Evolutionary conservation across 2,888 invertebrate genomes (phyloP).

Genomic region (Nysson spinosus): DNA sequence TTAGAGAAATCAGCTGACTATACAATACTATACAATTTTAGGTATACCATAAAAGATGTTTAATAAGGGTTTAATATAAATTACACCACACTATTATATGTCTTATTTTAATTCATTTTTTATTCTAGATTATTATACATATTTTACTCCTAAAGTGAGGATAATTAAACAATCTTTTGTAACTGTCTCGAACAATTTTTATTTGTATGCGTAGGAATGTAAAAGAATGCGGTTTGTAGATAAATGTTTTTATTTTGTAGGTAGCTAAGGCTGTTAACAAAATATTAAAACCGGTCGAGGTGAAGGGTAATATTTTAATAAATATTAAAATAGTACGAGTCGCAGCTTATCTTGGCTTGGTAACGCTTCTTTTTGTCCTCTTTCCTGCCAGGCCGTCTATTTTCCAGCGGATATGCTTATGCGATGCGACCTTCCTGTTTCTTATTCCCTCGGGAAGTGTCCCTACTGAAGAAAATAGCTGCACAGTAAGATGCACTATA

Average conservation of each 20-base stretch:
- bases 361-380: constrained; percentile 23
- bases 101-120: too few relatives aligned
- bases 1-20: too few relatives aligned
- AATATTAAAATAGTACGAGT: constrained; percentile 20
- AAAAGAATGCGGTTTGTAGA: too few relatives aligned
- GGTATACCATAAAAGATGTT: too few relatives aligned
- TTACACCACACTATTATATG: too few relatives aligned
- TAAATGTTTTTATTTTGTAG: constrained; percentile 6
- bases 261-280: not conserved
- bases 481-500: constrained; percentile 13
- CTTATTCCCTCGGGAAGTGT: constrained; percentile 30
- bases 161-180: too few relatives aligned
- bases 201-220: too few relatives aligned
- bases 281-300: not conserved
- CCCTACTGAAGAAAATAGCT: constrained; percentile 30
- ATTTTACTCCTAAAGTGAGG: too few relatives aligned
- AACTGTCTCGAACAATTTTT: too few relatives aligned
- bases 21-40: too few relatives aligned
- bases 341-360: not conserved
- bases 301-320: constrained; percentile 30
- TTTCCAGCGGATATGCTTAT: constrained; percentile 30
- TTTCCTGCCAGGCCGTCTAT: constrained; percentile 33
- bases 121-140: too few relatives aligned
- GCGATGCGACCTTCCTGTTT: constrained; percentile 26
- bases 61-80: too few relatives aligned